Percentiles rank a stretch among this genome's conserved stretches.
These are phyloP conservation scores for Brachyptera putata DNA, from an alignment of 2,888 invertebrate species.

Conservation along the genomic window DNA sequence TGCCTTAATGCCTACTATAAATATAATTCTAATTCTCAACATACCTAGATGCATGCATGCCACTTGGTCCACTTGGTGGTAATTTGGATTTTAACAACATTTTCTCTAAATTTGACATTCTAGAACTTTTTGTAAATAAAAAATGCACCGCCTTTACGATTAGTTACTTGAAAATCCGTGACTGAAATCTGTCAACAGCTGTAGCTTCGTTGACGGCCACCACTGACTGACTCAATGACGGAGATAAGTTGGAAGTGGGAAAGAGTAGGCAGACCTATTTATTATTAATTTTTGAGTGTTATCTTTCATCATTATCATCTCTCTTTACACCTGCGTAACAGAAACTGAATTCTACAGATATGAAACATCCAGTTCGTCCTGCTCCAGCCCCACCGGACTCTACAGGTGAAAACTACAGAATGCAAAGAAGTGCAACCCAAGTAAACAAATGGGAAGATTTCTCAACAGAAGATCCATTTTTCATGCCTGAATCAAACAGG, in stretches of 20 bases:
- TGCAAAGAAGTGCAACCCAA: conserved; percentile 11
- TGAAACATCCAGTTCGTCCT: conserved; percentile 58
- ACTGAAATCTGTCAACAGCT: too few species aligned
- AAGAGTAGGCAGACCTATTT: background rate
- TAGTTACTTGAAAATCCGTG: too few species aligned
- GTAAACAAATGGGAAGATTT: conserved; percentile 30
- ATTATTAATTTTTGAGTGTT: background rate
- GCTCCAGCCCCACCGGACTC: conserved; percentile 54
- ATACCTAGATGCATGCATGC: conserved; percentile 41
- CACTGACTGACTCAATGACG: too few species aligned
- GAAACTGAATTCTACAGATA: conserved; percentile 44
- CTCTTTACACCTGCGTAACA: too few species aligned
- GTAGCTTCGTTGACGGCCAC: too few species aligned
- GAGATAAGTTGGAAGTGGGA: too few species aligned
- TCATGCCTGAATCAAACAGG: conserved; percentile 14
- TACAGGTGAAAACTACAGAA: conserved; percentile 39
- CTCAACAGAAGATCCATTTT: conserved; percentile 28
- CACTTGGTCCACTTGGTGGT: conserved; percentile 54
- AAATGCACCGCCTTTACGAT: background rate
- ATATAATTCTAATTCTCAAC: conserved; percentile 11
- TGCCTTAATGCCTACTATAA: too few species aligned
- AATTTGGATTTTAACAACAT: conserved; percentile 63
- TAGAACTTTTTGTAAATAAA: too few species aligned
- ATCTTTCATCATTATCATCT: too few species aligned
- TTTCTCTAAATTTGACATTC: conserved; percentile 53